These are phyloP conservation scores for Cryptocephalus primarius DNA, from an alignment of 2,888 invertebrate genomes.

Conservation along the genomic window DNA sequence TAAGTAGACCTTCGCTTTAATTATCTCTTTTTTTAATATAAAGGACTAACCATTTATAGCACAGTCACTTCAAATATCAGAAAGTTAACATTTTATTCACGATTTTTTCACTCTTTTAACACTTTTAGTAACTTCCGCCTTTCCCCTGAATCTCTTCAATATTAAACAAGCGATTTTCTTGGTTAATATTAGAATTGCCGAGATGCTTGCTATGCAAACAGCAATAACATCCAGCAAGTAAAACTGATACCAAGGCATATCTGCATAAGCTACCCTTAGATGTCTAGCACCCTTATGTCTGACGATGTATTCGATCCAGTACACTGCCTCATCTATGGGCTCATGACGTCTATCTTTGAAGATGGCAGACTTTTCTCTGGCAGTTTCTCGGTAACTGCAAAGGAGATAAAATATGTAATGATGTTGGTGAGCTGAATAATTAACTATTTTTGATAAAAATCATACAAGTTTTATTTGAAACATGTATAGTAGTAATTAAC, in stretches of 20 bases:
- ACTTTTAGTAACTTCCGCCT: too few relatives aligned
- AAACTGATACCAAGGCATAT: slow-evolving; percentile 2
- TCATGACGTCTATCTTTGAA: slow-evolving; percentile 1
- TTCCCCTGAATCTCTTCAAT: too few relatives aligned
- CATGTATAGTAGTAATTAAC: too few relatives aligned
- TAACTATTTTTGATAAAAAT: too few relatives aligned
- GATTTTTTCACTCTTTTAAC: background rate
- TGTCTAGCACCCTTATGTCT: slow-evolving; percentile 3
- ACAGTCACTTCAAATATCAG: background rate
- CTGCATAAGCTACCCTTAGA: slow-evolving; percentile 1
- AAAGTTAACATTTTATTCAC: too few relatives aligned
- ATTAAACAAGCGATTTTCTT: background rate
- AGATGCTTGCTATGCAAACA: background rate
- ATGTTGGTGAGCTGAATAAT: too few relatives aligned
- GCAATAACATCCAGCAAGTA: slow-evolving; percentile 2
- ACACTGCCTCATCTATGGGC: slow-evolving; percentile 3
- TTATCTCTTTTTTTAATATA: too few relatives aligned
- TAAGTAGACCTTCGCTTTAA: too few relatives aligned
- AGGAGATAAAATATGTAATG: background rate
- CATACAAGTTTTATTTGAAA: too few relatives aligned
- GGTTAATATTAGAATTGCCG: background rate
- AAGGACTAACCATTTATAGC: too few relatives aligned
- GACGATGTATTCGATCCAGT: slow-evolving; percentile 2
- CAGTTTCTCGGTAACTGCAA: slow-evolving; percentile 1
- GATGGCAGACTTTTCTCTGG: background rate